Evolutionary conservation across 1,140 invertebrate genomes (phyloP).

Genomic region (Coptotermes formosanus): DNA sequence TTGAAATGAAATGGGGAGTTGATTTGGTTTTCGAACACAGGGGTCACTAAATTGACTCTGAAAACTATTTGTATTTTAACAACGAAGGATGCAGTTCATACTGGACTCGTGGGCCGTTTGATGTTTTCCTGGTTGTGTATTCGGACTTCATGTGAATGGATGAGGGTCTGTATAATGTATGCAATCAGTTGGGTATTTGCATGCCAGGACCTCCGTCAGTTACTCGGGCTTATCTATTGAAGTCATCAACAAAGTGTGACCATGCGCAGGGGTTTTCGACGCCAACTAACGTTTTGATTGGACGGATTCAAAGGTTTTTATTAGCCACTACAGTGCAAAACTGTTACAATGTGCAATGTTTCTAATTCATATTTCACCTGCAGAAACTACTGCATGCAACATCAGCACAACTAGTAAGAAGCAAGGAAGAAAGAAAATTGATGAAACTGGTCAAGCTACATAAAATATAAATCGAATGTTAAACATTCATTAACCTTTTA

Average conservation of each 20-base stretch:
- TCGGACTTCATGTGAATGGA: conserved; percentile 15
- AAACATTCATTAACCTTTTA: too few relatives aligned
- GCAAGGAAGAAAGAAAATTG: too few relatives aligned
- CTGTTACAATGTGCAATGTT: not conserved
- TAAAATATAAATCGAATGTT: too few relatives aligned
- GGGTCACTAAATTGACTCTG: conserved; percentile 17
- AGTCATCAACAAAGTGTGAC: conserved; percentile 14
- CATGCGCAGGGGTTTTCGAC: conserved; percentile 12
- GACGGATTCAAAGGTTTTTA: conserved; percentile 16
- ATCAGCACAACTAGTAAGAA: not conserved
- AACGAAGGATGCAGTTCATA: not conserved
- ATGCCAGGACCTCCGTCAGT: not conserved
- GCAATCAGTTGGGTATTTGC: conserved; percentile 15
- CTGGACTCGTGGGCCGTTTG: not conserved
- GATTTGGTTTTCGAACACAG: conserved; percentile 18
- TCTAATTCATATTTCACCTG: not conserved
- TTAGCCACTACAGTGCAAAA: not conserved
- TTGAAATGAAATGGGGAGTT: conserved; percentile 7
- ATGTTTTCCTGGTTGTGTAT: conserved; percentile 16
- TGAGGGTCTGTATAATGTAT: conserved; percentile 7
- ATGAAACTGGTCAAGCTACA: too few relatives aligned
- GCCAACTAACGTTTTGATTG: conserved; percentile 12
- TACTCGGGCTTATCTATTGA: conserved; percentile 15
- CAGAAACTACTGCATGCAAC: not conserved
- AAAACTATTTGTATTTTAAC: conserved; percentile 20